Evolutionary conservation across 2,888 invertebrate genomes (phyloP).

Genomic region (Xestia sexstrigata): DNA sequence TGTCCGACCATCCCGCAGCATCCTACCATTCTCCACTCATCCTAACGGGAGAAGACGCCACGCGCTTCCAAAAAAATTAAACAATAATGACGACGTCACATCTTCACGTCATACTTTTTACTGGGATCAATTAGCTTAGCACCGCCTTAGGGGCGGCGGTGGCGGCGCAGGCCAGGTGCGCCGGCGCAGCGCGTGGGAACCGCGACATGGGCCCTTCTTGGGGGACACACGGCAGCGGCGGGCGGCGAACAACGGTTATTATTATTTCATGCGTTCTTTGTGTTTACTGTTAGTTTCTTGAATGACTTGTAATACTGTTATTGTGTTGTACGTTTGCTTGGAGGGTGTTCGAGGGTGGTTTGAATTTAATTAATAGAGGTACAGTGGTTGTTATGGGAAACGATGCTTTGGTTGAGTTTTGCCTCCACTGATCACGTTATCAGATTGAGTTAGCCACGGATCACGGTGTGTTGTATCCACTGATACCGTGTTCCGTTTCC

Average conservation of each 20-base stretch:
- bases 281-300: slow-evolving; percentile 49
- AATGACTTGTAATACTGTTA: slow-evolving; percentile 44
- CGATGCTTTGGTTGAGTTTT: not conserved
- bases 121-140: slow-evolving; percentile 63
- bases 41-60: slow-evolving; percentile 45
- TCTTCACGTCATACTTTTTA: slow-evolving; percentile 34
- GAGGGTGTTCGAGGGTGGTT: slow-evolving; percentile 54
- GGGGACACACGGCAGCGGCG: slow-evolving; percentile 68
- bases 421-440: too few relatives aligned
- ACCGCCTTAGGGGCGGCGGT: slow-evolving; percentile 54
- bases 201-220: slow-evolving; percentile 31
- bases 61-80: slow-evolving; percentile 53
- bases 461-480: too few relatives aligned
- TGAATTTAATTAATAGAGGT: slow-evolving; percentile 41
- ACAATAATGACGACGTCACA: slow-evolving; percentile 53
- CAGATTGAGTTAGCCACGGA: too few relatives aligned
- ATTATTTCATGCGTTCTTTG: slow-evolving; percentile 48
- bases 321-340: slow-evolving; percentile 41
- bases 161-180: slow-evolving; percentile 61
- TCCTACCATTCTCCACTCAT: not conserved
- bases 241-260: slow-evolving; percentile 59
- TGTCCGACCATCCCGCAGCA: not conserved
- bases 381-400: not conserved
- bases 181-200: slow-evolving; percentile 59
- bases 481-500: too few relatives aligned